Conservation (phyloP, 92 coral and sea anemone genomes). For the Umimayanthus kanabou region DNA sequence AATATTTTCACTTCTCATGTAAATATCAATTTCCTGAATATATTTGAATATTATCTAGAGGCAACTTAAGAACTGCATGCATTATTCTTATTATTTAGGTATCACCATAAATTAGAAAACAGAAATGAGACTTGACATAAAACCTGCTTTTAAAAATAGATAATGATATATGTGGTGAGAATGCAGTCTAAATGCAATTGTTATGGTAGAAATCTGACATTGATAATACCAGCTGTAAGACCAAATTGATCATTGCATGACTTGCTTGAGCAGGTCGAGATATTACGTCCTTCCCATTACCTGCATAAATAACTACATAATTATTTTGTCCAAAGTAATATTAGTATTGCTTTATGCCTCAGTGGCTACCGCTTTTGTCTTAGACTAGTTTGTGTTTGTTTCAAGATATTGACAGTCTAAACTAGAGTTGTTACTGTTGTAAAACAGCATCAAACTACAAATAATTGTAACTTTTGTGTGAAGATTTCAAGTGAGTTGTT, state of each 20-base stretch:
- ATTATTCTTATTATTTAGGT: not conserved
- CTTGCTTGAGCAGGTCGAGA: not conserved
- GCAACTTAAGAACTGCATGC: not conserved
- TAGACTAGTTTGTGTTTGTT: not conserved
- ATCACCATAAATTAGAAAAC: constrained; percentile 11
- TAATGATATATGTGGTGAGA: not conserved
- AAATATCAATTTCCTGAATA: constrained; percentile 2
- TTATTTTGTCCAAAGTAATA: not conserved
- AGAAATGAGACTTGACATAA: not conserved
- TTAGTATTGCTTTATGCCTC: not conserved
- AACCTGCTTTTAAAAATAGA: not conserved
- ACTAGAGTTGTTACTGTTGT: not conserved
- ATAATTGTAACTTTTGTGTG: not conserved
- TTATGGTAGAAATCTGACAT: not conserved
- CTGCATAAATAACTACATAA: not conserved
- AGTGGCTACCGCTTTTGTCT: not conserved
- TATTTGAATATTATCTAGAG: not conserved
- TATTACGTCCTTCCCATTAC: constrained; percentile 7
- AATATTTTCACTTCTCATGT: not conserved
- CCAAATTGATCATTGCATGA: constrained; percentile 6
- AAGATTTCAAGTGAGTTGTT: not conserved
- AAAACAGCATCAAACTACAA: too few relatives aligned
- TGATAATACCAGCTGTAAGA: not conserved
- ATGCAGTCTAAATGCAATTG: not conserved
- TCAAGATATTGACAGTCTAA: not conserved